Percentiles rank a stretch among this genome's conserved stretches.
Evolutionary conservation across 2,888 invertebrate genomes (phyloP).

Genomic region (Chrysomela aeneicollis): DNA sequence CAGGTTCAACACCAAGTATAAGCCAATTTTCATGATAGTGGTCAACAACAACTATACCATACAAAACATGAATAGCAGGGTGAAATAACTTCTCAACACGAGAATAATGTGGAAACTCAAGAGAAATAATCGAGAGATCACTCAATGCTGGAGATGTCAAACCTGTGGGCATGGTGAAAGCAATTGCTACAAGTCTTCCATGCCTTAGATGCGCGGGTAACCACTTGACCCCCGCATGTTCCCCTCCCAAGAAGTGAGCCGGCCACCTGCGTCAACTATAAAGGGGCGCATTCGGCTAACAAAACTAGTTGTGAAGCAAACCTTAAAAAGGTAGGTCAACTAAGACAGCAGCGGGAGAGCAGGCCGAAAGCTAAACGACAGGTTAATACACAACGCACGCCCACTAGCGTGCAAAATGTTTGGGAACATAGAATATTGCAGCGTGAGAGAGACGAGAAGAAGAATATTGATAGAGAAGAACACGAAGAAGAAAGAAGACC

Average conservation of each 20-base stretch:
- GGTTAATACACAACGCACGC: too few relatives aligned
- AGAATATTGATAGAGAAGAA: too few relatives aligned
- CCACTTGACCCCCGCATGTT: background rate
- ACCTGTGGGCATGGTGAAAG: background rate
- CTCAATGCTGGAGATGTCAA: background rate
- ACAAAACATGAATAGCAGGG: too few relatives aligned
- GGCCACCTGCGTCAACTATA: background rate
- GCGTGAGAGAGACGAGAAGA: too few relatives aligned
- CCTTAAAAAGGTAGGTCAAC: background rate
- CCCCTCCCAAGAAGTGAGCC: background rate
- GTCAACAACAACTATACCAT: too few relatives aligned
- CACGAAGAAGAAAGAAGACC: too few relatives aligned
- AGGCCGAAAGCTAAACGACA: background rate
- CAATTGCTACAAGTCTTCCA: background rate
- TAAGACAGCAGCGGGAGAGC: too few relatives aligned
- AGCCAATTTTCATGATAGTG: too few relatives aligned
- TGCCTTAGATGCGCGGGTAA: background rate
- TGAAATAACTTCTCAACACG: too few relatives aligned
- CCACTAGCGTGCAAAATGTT: background rate
- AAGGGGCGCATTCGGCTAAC: background rate
- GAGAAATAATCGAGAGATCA: background rate
- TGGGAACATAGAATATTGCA: background rate
- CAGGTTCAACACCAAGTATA: background rate
- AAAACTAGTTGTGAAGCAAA: background rate
- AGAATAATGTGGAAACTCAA: background rate